Evolutionary conservation across 37 sponge, comb jelly and placozoan genomes (phyloP), one percentile per base, ranked within the genome.

Genomic region (Bolinopsis microptera): DNA sequence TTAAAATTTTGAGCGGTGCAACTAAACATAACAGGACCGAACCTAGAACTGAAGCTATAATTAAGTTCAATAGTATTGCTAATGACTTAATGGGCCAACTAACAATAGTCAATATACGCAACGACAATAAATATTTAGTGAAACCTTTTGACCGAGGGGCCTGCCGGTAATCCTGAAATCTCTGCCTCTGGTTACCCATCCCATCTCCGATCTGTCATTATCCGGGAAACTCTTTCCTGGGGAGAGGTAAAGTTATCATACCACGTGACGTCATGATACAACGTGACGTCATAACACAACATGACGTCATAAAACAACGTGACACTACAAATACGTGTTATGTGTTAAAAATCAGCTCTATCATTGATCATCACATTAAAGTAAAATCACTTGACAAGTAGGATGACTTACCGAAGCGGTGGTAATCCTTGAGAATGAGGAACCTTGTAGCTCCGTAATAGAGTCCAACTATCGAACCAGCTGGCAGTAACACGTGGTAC

Each of bases 401-500:
- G 18, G 68, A 61, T 61, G 68, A 35, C 61, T 86, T 40, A 86
- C 90, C 90, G 90, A 30, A 86, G 23, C 61, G 34, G 30, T 41
- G 36, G 28, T 41, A 23, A 16, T 86, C 61, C 27, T 39, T 39
- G 36, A 26, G 22, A 1, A 41, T 39, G 41, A 86, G 40, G 26
- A 9, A 40, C 0, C 23, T 24, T 1, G 25, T 22, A 16, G 90
- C 32, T 24, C 34, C 61, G 27, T 41, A 24, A 27, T 41, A 86
- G 61, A 86, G 18, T 1, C 9, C 48, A 39, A 9, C 37, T 28
- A 86, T 86, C 37, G 90, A 86, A 5, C 61, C 90, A 13, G 36
- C 90, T 28, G 90, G 90, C 36, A 86, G 90, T 8, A 86, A n/a
- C 27, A 86, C 90, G 61, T 86, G 90, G 36, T 86, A 86, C 90